Conservation (phyloP, 2,888 invertebrate genomes). For the Rhagonycha lutea region DNA sequence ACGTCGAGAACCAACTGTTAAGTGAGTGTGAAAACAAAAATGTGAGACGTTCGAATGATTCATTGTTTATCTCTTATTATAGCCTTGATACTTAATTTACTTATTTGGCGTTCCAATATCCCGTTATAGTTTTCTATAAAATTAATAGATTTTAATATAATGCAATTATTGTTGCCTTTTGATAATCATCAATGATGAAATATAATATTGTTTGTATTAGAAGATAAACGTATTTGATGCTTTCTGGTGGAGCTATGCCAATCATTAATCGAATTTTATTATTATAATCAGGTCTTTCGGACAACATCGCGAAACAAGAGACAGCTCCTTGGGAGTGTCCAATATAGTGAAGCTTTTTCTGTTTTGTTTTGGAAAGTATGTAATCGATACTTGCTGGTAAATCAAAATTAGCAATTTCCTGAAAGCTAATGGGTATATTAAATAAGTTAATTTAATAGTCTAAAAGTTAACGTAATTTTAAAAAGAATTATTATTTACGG, state of each 20-base stretch:
- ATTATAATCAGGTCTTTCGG: conserved; percentile 64
- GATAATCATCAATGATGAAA: neutral
- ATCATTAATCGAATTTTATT: conserved; percentile 62
- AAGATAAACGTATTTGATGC: conserved; percentile 44
- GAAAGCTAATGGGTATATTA: conserved; percentile 62
- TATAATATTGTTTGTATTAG: neutral
- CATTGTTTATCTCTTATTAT: no score
- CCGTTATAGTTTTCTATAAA: no score
- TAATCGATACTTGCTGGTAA: conserved; percentile 77
- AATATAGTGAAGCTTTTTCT: conserved; percentile 65
- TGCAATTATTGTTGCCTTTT: neutral
- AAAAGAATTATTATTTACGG: no score
- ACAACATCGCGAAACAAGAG: conserved; percentile 64
- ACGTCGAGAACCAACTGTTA: no score
- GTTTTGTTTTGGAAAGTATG: conserved; percentile 60
- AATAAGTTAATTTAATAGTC: neutral
- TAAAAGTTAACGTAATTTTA: neutral
- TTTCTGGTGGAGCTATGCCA: conserved; percentile 66
- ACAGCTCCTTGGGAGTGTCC: conserved; percentile 74
- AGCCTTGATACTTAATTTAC: no score
- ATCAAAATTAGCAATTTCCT: conserved; percentile 77
- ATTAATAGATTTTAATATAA: neutral
- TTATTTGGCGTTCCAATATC: no score
- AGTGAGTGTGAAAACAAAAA: no score
- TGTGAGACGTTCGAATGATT: no score